Base-by-base conservation (phyloP, 1,140 invertebrate species). In the Macrobrachium nipponense region DNA sequence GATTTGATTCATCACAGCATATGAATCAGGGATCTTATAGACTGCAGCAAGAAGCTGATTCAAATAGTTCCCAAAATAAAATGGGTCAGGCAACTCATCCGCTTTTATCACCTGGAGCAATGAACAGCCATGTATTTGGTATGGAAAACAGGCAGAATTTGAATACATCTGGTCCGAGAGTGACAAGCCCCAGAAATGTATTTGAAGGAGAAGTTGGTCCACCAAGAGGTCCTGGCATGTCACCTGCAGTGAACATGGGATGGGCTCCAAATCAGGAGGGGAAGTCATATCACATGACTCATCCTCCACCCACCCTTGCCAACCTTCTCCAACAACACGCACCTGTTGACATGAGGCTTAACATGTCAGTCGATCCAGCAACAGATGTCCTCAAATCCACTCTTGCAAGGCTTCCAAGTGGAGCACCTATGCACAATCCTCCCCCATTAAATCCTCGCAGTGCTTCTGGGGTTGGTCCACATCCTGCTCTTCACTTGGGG, bases 331-430 rank as follows among this genome's bases (percentile, higher is more conserved):
- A 86, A 68, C 83, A 86, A 60, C 83, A 86, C 61, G 75, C 61
- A 27, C 66, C 66, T 62, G 83, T 86, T 79, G 83, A 86, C 68
- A 86, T 86, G 66, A 80, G 83, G 68, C 83, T 75, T 12, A 80
- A 80, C 66, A 51, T 80, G 18, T 68, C 77, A 6, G 17, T 79
- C 58, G 83, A 86, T 72, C 76, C 77, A 51, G 68, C 76, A 8
- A 43, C 83, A 62, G 83, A 86, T n/a, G 76, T 80, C 27, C 77
- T 79, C 15, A 80, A 70, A 18, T 75, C 83, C 73, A 68, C 76
- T 27, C 58, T 86, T 51, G 58, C 83, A 23, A 72, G 83, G 60
- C 76, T 86, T 51, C 44, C 82, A 66, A 62, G 73, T 68, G 82
- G 82, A 23, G 73, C 77, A 43, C 44, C 76, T 70, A 64, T 79